Conservation (phyloP, 2,113 vertebrate genomes). For the Strix aluco region DNA sequence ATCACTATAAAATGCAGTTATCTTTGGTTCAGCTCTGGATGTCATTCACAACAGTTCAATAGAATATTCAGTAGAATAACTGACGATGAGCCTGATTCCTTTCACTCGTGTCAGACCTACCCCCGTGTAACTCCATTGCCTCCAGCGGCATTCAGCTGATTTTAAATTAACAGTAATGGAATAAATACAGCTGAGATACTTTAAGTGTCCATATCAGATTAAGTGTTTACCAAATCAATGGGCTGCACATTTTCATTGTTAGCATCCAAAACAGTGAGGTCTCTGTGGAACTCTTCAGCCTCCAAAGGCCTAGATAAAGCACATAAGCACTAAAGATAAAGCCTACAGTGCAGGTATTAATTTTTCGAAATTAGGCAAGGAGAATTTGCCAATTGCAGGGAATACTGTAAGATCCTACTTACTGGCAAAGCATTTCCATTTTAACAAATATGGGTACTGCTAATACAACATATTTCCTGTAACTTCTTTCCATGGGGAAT, state of each 20-base stretch:
- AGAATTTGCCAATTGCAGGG: background rate
- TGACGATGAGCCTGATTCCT: background rate
- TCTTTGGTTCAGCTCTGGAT: background rate
- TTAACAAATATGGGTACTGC: background rate
- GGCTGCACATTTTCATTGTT: background rate
- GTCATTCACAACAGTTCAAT: background rate
- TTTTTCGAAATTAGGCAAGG: background rate
- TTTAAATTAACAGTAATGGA: background rate
- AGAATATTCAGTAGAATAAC: slow-evolving; percentile 1
- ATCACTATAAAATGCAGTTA: background rate
- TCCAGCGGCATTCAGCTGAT: background rate
- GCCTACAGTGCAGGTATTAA: background rate
- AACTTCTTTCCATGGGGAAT: background rate
- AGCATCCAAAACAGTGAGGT: background rate
- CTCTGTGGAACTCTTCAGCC: background rate
- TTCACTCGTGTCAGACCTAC: background rate
- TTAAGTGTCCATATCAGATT: background rate
- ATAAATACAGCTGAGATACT: background rate
- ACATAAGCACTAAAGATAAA: background rate
- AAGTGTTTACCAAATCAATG: background rate
- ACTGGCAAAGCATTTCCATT: background rate
- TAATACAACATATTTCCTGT: background rate
- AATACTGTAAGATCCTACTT: background rate
- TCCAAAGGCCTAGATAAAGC: background rate
- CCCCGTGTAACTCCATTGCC: background rate